A percentile compares a stretch with the other conserved stretches of the same genome.
phyloP scores from a whole-genome alignment of 2,113 vertebrate genomes.

The Proteles cristata region DNA sequence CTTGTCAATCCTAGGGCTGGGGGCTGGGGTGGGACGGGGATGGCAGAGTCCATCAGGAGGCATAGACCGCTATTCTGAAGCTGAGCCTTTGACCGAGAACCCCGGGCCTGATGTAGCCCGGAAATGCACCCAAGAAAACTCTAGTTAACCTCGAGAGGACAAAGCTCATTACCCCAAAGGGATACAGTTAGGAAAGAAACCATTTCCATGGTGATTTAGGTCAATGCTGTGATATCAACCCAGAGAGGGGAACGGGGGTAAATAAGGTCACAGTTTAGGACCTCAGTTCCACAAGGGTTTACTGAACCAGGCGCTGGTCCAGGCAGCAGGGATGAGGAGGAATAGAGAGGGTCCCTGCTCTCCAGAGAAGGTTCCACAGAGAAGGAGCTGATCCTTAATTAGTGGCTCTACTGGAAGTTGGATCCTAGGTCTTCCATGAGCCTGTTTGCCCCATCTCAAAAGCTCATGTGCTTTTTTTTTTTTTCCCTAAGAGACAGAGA shows the following conservation, averaged over 20 bases:
- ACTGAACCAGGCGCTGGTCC: neutral
- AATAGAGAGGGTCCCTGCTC: neutral
- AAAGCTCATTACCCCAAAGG: neutral
- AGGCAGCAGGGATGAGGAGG: neutral
- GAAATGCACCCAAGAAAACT: neutral
- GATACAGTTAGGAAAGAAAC: neutral
- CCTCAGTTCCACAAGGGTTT: neutral
- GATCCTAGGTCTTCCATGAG: neutral
- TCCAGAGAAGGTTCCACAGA: accelerated
- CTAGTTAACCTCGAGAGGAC: neutral
- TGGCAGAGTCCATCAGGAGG: neutral
- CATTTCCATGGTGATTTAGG: neutral
- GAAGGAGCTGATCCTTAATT: neutral
- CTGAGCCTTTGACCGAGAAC: neutral
- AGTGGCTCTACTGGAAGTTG: neutral
- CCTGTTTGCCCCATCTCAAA: neutral
- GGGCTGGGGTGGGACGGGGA: neutral
- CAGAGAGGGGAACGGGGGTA: neutral
- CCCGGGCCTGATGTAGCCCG: neutral
- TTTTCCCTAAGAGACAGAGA: too few species aligned
- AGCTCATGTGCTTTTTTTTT: neutral
- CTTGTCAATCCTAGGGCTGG: neutral
- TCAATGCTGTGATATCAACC: neutral
- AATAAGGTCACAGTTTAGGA: neutral
- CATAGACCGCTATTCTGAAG: accelerated